These are phyloP conservation scores for Cosmia pyralina DNA, from an alignment of 2,888 invertebrate genomes.

Conservation along the genomic window DNA sequence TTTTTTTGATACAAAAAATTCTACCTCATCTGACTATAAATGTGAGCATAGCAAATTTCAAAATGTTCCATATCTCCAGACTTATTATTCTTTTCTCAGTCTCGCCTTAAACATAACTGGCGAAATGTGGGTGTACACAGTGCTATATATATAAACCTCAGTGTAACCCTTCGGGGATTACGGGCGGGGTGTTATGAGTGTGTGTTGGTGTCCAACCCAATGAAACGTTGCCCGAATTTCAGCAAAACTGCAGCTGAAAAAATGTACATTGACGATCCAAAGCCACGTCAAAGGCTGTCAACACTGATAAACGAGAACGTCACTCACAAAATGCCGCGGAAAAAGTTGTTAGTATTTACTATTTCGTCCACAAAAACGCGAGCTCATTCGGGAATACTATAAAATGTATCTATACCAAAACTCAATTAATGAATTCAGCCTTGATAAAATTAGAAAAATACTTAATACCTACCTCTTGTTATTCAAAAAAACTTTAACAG, in stretches of 20 bases:
- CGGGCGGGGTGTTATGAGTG: no score
- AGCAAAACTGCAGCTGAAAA: conserved; percentile 11
- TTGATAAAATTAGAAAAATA: background rate
- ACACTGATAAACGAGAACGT: conserved; percentile 27
- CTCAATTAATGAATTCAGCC: background rate
- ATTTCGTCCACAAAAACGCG: conserved; percentile 16
- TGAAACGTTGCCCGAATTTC: background rate
- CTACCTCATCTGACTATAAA: no score
- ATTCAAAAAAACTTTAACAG: background rate
- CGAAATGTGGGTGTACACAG: no score
- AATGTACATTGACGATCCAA: conserved; percentile 1
- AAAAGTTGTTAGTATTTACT: conserved; percentile 26
- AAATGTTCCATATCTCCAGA: no score
- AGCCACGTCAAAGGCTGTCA: conserved; percentile 21
- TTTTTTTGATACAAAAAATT: no score
- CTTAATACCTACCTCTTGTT: background rate
- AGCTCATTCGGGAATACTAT: background rate
- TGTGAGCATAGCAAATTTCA: no score
- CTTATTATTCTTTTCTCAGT: no score
- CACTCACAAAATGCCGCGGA: conserved; percentile 17
- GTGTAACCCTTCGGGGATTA: no score
- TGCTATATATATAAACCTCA: no score
- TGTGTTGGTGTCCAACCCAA: no score
- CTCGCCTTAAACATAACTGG: no score
- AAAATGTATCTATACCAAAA: background rate